Conservation (phyloP, 2,888 invertebrate species). For the Philopedon plagiatum region DNA sequence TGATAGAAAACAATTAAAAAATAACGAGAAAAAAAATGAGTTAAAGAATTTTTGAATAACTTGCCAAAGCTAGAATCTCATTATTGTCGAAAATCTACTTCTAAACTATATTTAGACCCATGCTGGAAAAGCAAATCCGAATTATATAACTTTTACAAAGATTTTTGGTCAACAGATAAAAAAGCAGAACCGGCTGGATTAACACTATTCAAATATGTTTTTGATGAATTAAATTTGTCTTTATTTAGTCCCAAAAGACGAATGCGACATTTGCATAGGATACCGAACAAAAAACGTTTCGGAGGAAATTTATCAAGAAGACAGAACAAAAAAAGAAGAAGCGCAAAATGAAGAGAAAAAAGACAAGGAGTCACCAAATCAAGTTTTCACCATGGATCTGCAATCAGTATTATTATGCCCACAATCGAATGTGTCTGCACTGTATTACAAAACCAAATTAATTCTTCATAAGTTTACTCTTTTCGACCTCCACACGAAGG, state of each 20-base stretch:
- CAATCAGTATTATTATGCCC: slow-evolving; percentile 1
- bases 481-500: slow-evolving; percentile 42
- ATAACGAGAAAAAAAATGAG: neutral
- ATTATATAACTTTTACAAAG: slow-evolving; percentile 23
- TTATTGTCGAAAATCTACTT: neutral
- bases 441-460: slow-evolving; percentile 8
- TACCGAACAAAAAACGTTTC: slow-evolving; percentile 2
- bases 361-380: neutral
- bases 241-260: too few species aligned
- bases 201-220: slow-evolving; percentile 9
- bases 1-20: neutral
- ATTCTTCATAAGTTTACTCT: slow-evolving; percentile 32
- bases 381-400: slow-evolving; percentile 14
- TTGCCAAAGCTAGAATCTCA: slow-evolving; percentile 15
- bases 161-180: slow-evolving; percentile 14
- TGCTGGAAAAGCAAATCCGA: slow-evolving; percentile 13
- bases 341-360: neutral
- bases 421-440: slow-evolving; percentile 1
- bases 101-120: slow-evolving; percentile 27
- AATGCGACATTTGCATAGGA: neutral
- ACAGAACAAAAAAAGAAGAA: slow-evolving; percentile 31
- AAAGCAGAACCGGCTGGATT: neutral
- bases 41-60: slow-evolving; percentile 8
- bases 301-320: slow-evolving; percentile 11
- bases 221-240: too few species aligned